A percentile compares a stretch with the other conserved stretches of the same genome.
These are phyloP conservation scores for Musca vetustissima DNA, from an alignment of 1,140 invertebrate species.

Conservation along the genomic window DNA sequence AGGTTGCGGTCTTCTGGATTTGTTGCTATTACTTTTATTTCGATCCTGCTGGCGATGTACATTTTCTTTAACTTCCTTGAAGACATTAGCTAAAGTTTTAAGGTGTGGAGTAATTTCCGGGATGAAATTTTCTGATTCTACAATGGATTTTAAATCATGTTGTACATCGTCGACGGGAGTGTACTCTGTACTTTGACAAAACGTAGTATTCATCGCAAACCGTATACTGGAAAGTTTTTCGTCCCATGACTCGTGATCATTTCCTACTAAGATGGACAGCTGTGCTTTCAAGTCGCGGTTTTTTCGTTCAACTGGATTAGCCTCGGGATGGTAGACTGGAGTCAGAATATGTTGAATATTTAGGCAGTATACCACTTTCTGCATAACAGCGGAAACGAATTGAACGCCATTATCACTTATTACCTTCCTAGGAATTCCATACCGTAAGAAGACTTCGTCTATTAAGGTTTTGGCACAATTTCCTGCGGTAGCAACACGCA, in stretches of 20 bases:
- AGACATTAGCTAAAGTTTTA: background rate
- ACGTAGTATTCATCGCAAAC: constrained; percentile 22
- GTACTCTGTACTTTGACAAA: constrained; percentile 7
- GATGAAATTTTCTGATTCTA: background rate
- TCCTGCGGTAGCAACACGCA: background rate
- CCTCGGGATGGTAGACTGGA: constrained; percentile 48
- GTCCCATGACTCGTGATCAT: background rate
- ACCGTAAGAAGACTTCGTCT: too few relatives aligned
- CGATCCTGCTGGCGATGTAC: too few relatives aligned
- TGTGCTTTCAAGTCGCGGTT: constrained; percentile 54
- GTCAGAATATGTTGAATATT: constrained; percentile 46
- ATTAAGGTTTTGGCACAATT: too few relatives aligned
- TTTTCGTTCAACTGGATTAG: constrained; percentile 53
- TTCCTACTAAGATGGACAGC: constrained; percentile 36
- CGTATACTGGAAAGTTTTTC: background rate
- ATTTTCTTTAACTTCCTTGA: too few relatives aligned
- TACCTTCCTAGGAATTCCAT: too few relatives aligned
- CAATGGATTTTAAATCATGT: background rate
- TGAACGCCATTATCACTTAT: constrained; percentile 27
- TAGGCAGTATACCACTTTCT: constrained; percentile 42
- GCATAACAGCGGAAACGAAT: constrained; percentile 40
- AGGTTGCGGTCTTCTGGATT: too few relatives aligned
- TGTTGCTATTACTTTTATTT: too few relatives aligned
- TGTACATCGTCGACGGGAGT: background rate
- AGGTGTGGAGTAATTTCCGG: background rate